Base-by-base conservation (phyloP, 1,140 invertebrate species). In the Drosophila eugracilis region DNA sequence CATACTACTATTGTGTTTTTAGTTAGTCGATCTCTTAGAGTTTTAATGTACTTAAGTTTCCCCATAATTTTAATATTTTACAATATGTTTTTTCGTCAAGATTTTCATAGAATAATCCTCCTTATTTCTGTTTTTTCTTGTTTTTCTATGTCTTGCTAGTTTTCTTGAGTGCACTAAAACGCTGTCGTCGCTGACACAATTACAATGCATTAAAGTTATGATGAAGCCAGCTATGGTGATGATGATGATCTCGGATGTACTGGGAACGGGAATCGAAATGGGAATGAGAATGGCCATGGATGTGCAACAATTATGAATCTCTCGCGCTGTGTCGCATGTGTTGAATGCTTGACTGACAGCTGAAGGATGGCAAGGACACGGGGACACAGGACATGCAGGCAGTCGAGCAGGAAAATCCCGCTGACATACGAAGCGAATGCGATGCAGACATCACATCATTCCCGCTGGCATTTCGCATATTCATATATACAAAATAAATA, bases 141-240 rank as follows among this genome's bases (percentile, higher is more conserved):
- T 32, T n/a, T 9, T 5, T 19, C n/a, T 3, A 12, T 9, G 9
- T 9, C 10, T 1, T n/a, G n/a, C n/a, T n/a, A n/a, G 6, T 58
- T 60, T 58, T n/a, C 7, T 7, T 0, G 4, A 47, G 60, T 65
- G 60, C 14, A 48, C 1, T n/a, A 10, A 4, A 47, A 28, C 12
- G 17, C 19, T 28, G 39, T 14, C 34, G 47, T 42, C 57, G 78
- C 28, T 88, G 83, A 88, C 74, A 86, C 77, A 83, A 88, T 86
- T 86, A 88, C 83, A 86, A 86, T 83, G 58, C 71, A 83, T 88
- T 86, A 88, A 86, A 86, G 83, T 69, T 86, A 78, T 78, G 81
- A 53, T 54, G 70, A 37, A 71, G 73, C 34, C 39, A 86, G 83
- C 63, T 83, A 81, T 72, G 81, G 50, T 47, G 70, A 59, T 30